Evolutionary conservation across 2,797 vertebrate species (phyloP), one percentile per base, ranked within the genome.

Genomic region (Tachyglossus aculeatus): DNA sequence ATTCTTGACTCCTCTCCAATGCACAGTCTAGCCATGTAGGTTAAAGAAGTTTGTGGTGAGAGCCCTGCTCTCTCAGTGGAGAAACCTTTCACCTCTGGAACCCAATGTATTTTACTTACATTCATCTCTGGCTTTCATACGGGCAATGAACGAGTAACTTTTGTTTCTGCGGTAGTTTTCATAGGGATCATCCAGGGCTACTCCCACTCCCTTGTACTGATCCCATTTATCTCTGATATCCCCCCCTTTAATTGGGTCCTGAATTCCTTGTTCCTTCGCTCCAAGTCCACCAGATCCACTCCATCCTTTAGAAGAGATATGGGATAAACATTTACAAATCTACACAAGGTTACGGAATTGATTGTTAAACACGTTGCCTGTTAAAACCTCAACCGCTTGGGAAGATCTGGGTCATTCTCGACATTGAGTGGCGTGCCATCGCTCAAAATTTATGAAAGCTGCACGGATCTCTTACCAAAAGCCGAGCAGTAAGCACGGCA

Each of bases 61-160:
- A 48, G 45, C 45, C 45, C 45, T 12, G 45, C 45, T 48, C 45
- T 48, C 45, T 48, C 31, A 43, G 27, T 48, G 27, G 45, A 31
- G 45, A 48, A 48, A 31, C 24, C 31, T 29, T n/a, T n/a, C n/a
- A n/a, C n/a, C n/a, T n/a, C n/a, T n/a, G n/a, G n/a, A n/a, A n/a
- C n/a, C n/a, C n/a, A n/a, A 69, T 44, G 16, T n/a, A 3, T 0
- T 48, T 72, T 66, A 93, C 92, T 90, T 94, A 97, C 97, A 96
- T 92, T 99, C 97, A 57, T 98, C 97, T 56, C 98, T 88, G 41
- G 98, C 97, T 89, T 98, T 99, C 97, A 99, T 99, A 54, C 98
- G 95, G 1, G 98, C 98, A 0, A 99, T 98, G 85, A 99, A 99
- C 1, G 97, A 98, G 91, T 98, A 98, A 87, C 98, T 99, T 89